Base-by-base conservation (phyloP, 2,888 invertebrate species). In the Drosophila meridionalis region DNA sequence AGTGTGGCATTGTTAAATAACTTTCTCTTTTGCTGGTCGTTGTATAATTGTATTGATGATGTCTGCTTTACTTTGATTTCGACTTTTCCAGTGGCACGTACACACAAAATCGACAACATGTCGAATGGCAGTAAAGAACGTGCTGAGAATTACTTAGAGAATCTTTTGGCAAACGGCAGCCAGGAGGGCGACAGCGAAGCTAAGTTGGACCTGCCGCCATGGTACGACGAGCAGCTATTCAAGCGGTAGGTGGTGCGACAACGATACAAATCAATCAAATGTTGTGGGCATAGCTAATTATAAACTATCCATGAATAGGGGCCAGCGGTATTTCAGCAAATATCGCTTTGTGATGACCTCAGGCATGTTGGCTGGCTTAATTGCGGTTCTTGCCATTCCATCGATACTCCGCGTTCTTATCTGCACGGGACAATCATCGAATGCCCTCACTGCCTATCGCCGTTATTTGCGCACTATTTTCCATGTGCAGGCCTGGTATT, bases 401-500 rank as follows among this genome's bases (percentile, higher is more conserved):
- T 95, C 96, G 4, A 96, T 98, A 70, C 93, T 96, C 6, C 94
- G 94, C 0, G 95, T 97, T 36, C 94, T 98, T 8, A 93, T 95
- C 4, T 95, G 95, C 80, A 97, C 98, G 0, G 94, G 95, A 34
- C 95, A 95, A 87, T 97, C 97, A 34, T 94, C 95, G 59, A 95
- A 95, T 2, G 92, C 94, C 0, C 92, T 94, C 56, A 94, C 95
- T 0, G 96, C 97, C 0, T 97, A 97, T 92, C 95, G 94, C 72
- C 94, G 98, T 82, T 98, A 98, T 91, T 92, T 97, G 9, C 95
- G 96, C 7, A 98, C 98, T 0, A 93, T 97, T 48, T 94, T 96
- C 4, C 97, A 98, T 89, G 95, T 96, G 68, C 92, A 95, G 20
- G 92, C 95, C 4, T 98, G 98, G 98, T 97, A 98, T 91, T 70